Evolutionary conservation across 2,797 vertebrate species (phyloP), one percentile per base, ranked within the genome.

Genomic region (Sarcoramphus papa): DNA sequence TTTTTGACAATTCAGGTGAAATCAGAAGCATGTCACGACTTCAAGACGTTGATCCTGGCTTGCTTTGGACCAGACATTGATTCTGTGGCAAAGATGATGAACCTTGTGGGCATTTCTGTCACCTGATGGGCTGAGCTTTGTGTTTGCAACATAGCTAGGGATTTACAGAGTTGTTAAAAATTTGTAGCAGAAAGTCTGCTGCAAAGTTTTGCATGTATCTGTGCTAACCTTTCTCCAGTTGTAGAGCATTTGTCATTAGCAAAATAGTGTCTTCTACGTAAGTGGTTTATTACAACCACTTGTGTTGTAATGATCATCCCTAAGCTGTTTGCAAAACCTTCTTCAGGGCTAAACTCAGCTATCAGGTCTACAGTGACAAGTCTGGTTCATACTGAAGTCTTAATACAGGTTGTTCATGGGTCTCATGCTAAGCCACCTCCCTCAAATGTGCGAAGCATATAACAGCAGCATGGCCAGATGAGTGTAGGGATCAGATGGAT

Each of bases 351-450:
- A 60, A 85, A 81, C 9, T 57, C 43, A 43, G 40, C 35, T 69
- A 25, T 37, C 33, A 43, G 35, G 20, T 41, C 12, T 10, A 40
- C 20, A 63, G 7, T 9, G 45, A 68, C 40, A 88, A 45, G 81
- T 41, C 47, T 45, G 23, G 18, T 40, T 68, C 27, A 37, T 33
- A 20, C 14, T 57, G 21, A 70, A 48, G 10, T 16, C 60, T 65
- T 74, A 17, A 17, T 3, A 35, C 12, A 74, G 31, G 12, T 59
- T 1, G 5, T 64, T 45, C 0, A 0, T 18, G 11, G 5, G 10
- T 84, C 15, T 73, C 18, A 17, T 4, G 43, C 22, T 9, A 56
- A 56, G 21, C 21, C 37, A 8, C 72, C 83, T 81, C 62, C 68
- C 10, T 54, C 23, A 14, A 6, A 37, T 0, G 0, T 25, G 23